These are phyloP conservation scores for Diarsia rubi DNA, from an alignment of 2,888 invertebrate genomes.

Conservation along the genomic window DNA sequence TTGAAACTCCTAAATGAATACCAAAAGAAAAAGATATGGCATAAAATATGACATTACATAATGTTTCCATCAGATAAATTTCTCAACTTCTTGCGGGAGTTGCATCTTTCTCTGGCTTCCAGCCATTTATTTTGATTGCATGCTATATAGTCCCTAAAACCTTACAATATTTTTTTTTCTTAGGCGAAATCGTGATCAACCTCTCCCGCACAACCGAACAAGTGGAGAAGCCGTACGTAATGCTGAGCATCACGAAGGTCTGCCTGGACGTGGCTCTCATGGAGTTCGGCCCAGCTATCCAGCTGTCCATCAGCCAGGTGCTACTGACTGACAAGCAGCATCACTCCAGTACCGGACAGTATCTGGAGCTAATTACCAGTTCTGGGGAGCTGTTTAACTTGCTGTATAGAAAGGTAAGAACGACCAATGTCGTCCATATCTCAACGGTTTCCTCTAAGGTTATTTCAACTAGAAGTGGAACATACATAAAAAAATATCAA, in stretches of 20 bases:
- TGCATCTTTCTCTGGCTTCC: neutral
- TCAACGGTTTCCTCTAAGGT: neutral
- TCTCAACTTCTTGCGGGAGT: neutral
- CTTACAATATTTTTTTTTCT: neutral
- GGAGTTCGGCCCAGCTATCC: conserved; percentile 95
- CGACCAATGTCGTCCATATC: neutral
- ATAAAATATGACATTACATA: too few species aligned
- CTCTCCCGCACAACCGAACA: conserved; percentile 92
- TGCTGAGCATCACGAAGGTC: conserved; percentile 93
- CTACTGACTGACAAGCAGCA: conserved; percentile 94
- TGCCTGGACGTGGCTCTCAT: conserved; percentile 94
- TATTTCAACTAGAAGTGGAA: neutral
- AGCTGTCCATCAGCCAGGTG: conserved; percentile 87
- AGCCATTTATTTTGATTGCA: neutral
- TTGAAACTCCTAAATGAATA: neutral
- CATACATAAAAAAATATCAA: neutral
- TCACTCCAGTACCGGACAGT: conserved; percentile 93
- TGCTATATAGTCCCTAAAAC: neutral
- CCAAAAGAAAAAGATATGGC: too few species aligned
- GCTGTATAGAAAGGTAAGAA: conserved; percentile 93
- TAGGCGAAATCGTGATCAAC: conserved; percentile 92
- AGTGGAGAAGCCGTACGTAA: conserved; percentile 93
- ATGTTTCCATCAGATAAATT: neutral
- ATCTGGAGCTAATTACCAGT: conserved; percentile 94
- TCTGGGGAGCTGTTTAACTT: conserved; percentile 93